Evolutionary conservation across 2,113 vertebrate species (phyloP), one percentile per base, ranked within the genome.

Genomic region (Scortum barcoo): DNA sequence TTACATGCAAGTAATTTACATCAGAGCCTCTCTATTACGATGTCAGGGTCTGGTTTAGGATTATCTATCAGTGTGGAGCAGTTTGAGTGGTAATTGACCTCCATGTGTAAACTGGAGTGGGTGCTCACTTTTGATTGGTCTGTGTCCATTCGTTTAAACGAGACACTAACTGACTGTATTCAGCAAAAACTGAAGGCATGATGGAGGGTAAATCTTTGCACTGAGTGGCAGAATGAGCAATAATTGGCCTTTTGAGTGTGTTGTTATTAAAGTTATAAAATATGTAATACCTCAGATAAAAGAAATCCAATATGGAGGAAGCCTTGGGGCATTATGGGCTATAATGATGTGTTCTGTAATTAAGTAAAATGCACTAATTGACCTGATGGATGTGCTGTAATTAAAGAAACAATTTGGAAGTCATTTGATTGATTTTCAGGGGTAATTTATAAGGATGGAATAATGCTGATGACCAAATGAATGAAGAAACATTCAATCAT

Each of bases 1-100:
- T 63, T 62, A 53, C 50, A 78, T n/a, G 9, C 24, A 67, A 33
- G 7, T 28, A 46, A 12, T 80, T 74, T 48, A 33, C 54, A 72
- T 62, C 22, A 40, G 12, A 58, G 17, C 14, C 30, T 26, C 61
- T 75, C 9, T 28, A 3, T 48, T 16, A 40, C 53, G 20, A 24
- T 60, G 7, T 22, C 67, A 42, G 42, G 11, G n/a, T 53, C 19
- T 53, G 22, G 42, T 7, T 68, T 62, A 46, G 8, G 42, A 44
- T 65, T 69, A 54, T 72, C 60, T 28, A 28, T 50, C 13, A 51
- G 22, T 7, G 44, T 57, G 78, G 60, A 58, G 20, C 38, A 6
- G 54, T 38, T n/a, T 33, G 7, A 72, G 62, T n/a, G 30, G 42
- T 84, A 42, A 36, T 56, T 28, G 20, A 77, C 48, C 66, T 79